These are phyloP conservation scores for Nomada fabriciana DNA, from an alignment of 2,888 invertebrate species.

Conservation along the genomic window DNA sequence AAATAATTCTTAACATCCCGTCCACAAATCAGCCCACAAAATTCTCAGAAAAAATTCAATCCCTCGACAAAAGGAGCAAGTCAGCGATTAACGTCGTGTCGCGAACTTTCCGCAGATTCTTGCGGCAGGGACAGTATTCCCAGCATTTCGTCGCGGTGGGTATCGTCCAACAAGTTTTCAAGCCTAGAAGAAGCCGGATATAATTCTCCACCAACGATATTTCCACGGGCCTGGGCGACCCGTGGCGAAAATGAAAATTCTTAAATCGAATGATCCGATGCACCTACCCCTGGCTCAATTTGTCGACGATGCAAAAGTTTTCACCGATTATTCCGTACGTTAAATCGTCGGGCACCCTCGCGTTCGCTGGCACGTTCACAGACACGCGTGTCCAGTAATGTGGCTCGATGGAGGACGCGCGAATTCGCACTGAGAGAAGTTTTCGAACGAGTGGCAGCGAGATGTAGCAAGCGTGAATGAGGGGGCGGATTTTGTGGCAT, in stretches of 20 bases:
- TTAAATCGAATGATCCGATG: slow-evolving; percentile 18
- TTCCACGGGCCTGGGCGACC: background rate
- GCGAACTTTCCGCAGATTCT: too few relatives aligned
- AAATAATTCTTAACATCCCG: too few relatives aligned
- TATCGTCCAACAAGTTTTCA: slow-evolving; percentile 21
- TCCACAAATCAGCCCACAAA: background rate
- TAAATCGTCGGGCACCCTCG: background rate
- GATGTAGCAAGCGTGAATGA: slow-evolving; percentile 28
- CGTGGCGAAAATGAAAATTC: slow-evolving; percentile 16
- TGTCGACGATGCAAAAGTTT: background rate
- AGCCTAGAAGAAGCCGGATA: background rate
- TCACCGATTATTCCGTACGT: slow-evolving; percentile 7
- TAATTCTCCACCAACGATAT: slow-evolving; percentile 6
- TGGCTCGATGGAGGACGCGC: slow-evolving; percentile 20
- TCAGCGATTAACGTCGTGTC: background rate
- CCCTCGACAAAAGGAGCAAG: background rate
- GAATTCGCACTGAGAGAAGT: slow-evolving; percentile 2
- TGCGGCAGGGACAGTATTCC: too few relatives aligned
- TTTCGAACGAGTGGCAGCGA: background rate
- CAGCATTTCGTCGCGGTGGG: background rate
- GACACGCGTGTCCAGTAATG: background rate
- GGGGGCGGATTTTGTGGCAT: slow-evolving; percentile 81
- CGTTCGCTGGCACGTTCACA: background rate
- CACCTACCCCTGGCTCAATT: background rate
- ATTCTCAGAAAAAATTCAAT: background rate